These are phyloP conservation scores for Bucco capensis DNA, from an alignment of 2,113 vertebrate species.

Conservation along the genomic window DNA sequence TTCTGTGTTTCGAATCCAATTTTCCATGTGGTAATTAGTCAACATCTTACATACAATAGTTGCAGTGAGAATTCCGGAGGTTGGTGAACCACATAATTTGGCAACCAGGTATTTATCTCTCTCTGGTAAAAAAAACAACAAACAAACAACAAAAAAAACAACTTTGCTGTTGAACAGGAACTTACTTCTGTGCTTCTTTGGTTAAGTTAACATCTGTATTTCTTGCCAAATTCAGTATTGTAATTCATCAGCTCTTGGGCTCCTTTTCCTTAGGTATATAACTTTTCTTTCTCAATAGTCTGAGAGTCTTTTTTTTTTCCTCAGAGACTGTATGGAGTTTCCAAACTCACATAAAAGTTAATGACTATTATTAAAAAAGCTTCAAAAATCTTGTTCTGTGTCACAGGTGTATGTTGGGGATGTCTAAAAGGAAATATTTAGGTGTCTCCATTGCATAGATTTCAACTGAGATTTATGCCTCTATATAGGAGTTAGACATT, in stretches of 20 bases:
- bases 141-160: too few species aligned
- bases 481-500: background rate
- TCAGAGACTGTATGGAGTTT: background rate
- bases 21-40: background rate
- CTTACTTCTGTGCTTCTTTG: background rate
- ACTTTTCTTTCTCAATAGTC: background rate
- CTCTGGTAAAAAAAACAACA: too few species aligned
- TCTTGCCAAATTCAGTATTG: background rate
- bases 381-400: background rate
- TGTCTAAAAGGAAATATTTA: background rate
- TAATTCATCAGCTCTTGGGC: background rate
- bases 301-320: background rate
- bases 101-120: background rate
- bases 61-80: background rate
- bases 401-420: background rate
- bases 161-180: background rate
- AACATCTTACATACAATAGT: background rate
- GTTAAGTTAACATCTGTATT: background rate
- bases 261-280: background rate
- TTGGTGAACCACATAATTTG: background rate
- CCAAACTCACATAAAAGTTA: background rate
- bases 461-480: background rate
- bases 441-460: background rate
- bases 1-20: background rate
- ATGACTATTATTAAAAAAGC: background rate